Evolutionary conservation across 2,113 vertebrate genomes (phyloP).

Genomic region (Carassius auratus): DNA sequence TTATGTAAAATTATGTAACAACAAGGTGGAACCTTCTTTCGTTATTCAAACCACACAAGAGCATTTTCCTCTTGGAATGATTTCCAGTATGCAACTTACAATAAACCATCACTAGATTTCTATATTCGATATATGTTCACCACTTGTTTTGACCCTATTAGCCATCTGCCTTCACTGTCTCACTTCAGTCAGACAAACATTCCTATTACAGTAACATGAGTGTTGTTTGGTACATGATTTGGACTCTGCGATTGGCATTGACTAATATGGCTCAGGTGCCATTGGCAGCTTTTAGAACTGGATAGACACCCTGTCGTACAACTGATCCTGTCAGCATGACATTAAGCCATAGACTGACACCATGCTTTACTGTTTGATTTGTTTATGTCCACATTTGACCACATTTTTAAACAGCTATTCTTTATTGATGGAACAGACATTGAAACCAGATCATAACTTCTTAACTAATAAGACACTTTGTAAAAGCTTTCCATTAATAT

Average conservation of each 20-base stretch:
- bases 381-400: slow-evolving; percentile 56
- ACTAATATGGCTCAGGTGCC: slow-evolving; percentile 41
- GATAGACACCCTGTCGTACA: slow-evolving; percentile 29
- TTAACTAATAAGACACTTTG: slow-evolving; percentile 50
- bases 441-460: slow-evolving; percentile 46
- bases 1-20: too few species aligned
- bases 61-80: background rate
- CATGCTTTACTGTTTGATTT: slow-evolving; percentile 45
- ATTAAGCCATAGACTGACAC: background rate
- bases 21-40: too few species aligned
- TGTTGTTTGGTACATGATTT: background rate
- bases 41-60: background rate
- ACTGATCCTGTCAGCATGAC: slow-evolving; percentile 46
- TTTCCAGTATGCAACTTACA: background rate
- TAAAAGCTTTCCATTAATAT: slow-evolving; percentile 35
- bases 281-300: slow-evolving; percentile 33
- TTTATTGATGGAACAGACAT: slow-evolving; percentile 9
- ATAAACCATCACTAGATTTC: background rate
- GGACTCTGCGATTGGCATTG: background rate
- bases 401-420: slow-evolving; percentile 21
- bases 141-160: slow-evolving; percentile 18
- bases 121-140: background rate
- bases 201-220: slow-evolving; percentile 42
- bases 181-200: slow-evolving; percentile 25
- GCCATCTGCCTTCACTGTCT: background rate